Evolutionary conservation across 2,797 vertebrate genomes (phyloP), one percentile per base, ranked within the genome.

Genomic region (Hybognathus amarus): DNA sequence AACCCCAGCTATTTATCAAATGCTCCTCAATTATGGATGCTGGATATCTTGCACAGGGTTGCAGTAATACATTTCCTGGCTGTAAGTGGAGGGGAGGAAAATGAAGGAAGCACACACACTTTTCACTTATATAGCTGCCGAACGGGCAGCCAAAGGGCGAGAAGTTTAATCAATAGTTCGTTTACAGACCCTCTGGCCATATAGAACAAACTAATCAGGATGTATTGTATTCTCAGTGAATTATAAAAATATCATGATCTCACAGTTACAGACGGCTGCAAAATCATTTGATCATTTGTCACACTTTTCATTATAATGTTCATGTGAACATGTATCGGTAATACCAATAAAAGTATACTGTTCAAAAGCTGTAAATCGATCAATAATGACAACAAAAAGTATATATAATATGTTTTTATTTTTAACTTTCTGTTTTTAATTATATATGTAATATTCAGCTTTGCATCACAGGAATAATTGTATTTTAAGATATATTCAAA

Each of bases 11-110:
- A 92, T 94, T 94, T 93, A 93, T 94, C 93, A 93, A 91, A 85
- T 67, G 88, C 92, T 93, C 77, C 92, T 94, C 91, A 93, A 94
- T 94, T 94, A 94, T 93, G 91, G 90, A 94, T 93, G 93, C 89
- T 91, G 87, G 91, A 92, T 92, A 93, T 93, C 85, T 92, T 92
- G 91, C 90, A 91, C 85, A 84, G 74, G 88, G 88, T 87, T 83
- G 91, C 92, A 90, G 92, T 92, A 88, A 94, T 94, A 93, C 87
- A 91, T 93, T 93, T 93, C 88, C 87, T 78, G 80, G 86, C 83
- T 85, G 85, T 86, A 89, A 90, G 84, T 76, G 74, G 78, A 85
- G 80, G 84, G 88, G 77, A 87, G 86, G 83, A 84, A 77, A 85
- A 85, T 78, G 73, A 77, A 70, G 70, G 68, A 83, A 76, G 68